Conservation (phyloP, 2,113 vertebrate species). For the Sus scrofa region T2T-Sscrofa CM000817.6:120143501-120144000, state of each 20-base stretch:
- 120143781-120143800: background rate
- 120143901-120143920: accelerated
- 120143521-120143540: background rate
- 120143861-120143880: background rate
- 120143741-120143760: background rate
- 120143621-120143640: background rate
- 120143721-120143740: background rate
- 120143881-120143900: background rate
- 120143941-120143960: background rate
- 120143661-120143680: background rate
- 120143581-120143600: background rate
- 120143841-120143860: background rate
- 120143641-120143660: background rate
- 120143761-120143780: background rate
- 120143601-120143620: background rate
- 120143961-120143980: background rate
- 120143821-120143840: background rate
- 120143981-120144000: background rate
- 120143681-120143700: background rate
- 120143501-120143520: background rate
- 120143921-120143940: background rate
- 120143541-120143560: background rate
- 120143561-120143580: background rate
- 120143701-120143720: background rate
- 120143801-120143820: too few relatives aligned